Evolutionary conservation across 2,888 invertebrate genomes (phyloP).

Genomic region (Dasypogon diadema): DNA sequence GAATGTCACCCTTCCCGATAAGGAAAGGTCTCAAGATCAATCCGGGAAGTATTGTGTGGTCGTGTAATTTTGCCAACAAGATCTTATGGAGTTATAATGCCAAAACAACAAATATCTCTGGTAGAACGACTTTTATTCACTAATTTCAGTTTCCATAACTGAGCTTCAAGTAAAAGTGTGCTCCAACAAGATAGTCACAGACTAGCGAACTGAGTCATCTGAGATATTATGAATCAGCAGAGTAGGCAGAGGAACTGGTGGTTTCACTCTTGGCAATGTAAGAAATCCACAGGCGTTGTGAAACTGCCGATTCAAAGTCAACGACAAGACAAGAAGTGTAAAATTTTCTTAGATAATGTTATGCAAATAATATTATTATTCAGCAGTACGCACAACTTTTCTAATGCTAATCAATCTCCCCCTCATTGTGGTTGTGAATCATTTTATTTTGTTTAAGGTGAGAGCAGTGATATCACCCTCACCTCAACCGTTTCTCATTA

Average conservation of each 20-base stretch:
- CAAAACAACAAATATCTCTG: background rate
- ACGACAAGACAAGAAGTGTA: background rate
- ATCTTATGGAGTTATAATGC: constrained; percentile 15
- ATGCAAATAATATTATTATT: constrained; percentile 25
- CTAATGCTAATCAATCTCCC: background rate
- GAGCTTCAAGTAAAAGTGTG: constrained; percentile 15
- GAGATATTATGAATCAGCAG: constrained; percentile 14
- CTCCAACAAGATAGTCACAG: background rate
- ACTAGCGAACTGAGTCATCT: constrained; percentile 30
- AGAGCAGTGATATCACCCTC: background rate
- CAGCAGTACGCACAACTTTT: background rate
- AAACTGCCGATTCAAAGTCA: background rate
- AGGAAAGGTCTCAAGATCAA: constrained; percentile 24
- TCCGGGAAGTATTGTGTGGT: constrained; percentile 17
- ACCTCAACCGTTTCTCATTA: too few species aligned
- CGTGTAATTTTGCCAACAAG: constrained; percentile 6
- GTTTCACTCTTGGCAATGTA: background rate
- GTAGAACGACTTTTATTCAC: background rate
- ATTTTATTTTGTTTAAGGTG: background rate
- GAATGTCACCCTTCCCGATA: background rate
- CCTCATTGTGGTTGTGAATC: background rate
- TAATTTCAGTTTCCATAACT: constrained; percentile 33
- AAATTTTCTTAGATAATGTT: constrained; percentile 6
- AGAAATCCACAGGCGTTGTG: background rate
- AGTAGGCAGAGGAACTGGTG: constrained; percentile 34